phyloP scores from a whole-genome alignment of 1,140 invertebrate species.

The Apocrypta bakeri region DNA sequence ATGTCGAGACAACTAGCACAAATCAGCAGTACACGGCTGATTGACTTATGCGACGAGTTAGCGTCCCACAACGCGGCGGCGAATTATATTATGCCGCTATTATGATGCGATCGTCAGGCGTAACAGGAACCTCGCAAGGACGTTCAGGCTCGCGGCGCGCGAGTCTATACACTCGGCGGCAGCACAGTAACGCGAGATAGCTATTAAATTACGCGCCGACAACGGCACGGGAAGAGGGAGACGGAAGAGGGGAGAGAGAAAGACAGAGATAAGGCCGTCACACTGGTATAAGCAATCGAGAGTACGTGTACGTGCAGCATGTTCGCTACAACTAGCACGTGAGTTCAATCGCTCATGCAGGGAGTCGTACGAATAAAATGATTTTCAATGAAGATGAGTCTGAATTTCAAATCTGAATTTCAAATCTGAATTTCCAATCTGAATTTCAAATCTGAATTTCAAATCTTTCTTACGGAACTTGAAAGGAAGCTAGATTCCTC shows the following conservation, averaged over 20 bases:
- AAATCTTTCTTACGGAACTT: too few relatives aligned
- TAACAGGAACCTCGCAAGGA: conserved; percentile 55
- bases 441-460: too few relatives aligned
- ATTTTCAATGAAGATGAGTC: neutral
- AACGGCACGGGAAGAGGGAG: neutral
- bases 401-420: neutral
- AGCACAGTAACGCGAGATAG: conserved; percentile 44
- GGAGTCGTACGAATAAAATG: neutral
- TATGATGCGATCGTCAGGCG: conserved; percentile 36
- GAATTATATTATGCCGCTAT: conserved; percentile 28
- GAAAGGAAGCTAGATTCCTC: too few relatives aligned
- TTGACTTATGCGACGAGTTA: neutral
- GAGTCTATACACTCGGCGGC: neutral
- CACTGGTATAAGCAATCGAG: too few relatives aligned
- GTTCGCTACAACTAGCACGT: neutral
- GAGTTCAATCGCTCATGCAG: neutral
- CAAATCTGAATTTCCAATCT: too few relatives aligned
- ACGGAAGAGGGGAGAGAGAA: neutral
- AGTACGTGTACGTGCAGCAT: neutral
- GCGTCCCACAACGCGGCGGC: neutral
- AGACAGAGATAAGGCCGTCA: conserved; percentile 13
- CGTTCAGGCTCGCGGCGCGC: conserved; percentile 12
- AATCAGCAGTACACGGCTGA: neutral
- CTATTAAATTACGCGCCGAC: conserved; percentile 27
- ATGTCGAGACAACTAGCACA: too few relatives aligned